Base-by-base conservation (phyloP, 2,888 invertebrate genomes). In the Aspidiotus destructor region DNA sequence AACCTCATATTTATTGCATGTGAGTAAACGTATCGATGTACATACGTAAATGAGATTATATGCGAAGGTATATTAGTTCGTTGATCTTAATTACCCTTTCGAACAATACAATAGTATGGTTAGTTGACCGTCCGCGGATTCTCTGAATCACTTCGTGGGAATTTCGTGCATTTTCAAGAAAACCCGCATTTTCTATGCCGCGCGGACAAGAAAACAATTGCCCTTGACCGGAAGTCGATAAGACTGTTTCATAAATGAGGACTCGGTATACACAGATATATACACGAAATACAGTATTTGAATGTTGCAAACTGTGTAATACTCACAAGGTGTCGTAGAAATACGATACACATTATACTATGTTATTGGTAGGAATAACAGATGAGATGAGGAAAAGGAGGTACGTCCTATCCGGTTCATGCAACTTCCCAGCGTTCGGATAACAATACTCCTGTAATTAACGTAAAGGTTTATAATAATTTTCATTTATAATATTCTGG, bases 191-290 rank as follows among this genome's bases (percentile, higher is more conserved):
- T 41, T 16, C 54, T 52, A 42, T 55, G 41, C 57, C n/a, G 54
- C n/a, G 54, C 10, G 53, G 8, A 54, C 11, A 10, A 63, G 41
- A 15, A 42, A 55, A 65, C 65, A 65, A 55, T 65, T 57, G 57
- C 65, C 65, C 65, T 65, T 65, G 65, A 65, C 65, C 65, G 65
- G 65, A 65, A 65, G 65, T 57, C 57, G 57, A 57, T 65, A 65
- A 65, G 65, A 65, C 65, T 65, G n/a, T 48, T 48, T 48, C n/a
- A n/a, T 48, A 48, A 48, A 48, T 48, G 48, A 48, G 48, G 48
- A 48, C 48, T 48, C 10, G 48, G 48, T 28, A 28, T 28, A 28
- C 28, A 28, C 28, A 28, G 28, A 28, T 28, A 28, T 28, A 28
- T 28, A 28, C 28, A 28, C 28, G 28, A 28, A 28, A 28, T 28